Evolutionary conservation across 37 sponge, comb jelly and placozoan species (phyloP), one percentile per base, ranked within the genome.

Genomic region (Oscarella lobularis): DNA sequence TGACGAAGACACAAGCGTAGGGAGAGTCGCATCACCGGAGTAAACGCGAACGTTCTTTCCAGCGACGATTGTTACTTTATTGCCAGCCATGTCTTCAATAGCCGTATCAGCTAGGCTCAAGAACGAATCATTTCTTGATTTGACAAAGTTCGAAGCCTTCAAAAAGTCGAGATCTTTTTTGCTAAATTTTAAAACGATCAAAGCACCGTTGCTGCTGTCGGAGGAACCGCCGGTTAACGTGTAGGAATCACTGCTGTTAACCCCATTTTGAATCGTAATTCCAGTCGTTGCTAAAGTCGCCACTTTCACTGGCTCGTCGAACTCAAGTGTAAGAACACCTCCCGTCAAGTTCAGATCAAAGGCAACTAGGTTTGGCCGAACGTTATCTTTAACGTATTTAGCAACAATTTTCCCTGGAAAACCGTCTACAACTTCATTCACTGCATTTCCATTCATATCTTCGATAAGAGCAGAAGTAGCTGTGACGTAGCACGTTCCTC

Each of bases 281-380:
- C 76, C 81, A 2, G 75, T 83, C n/a, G 78, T 32, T 6, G 6
- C 3, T 38, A 89, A 82, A 1, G 69, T 33, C 9, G 71, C 66
- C 6, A 55, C 73, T 20, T 82, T 37, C 3, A 94, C 90, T 1
- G 85, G 85, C 41, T 94, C 95, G 74, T 87, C 80, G 82, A 94
- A 94, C 5, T 55, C 76, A 27, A 94, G 73, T 6, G 68, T 76
- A 3, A 94, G 73, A 0, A 70, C 55, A 27, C 83, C 68, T 3
- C 36, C 76, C 73, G 89, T 86, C 36, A 94, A 38, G 36, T 94
- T 85, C 41, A 94, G 77, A 40, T 84, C 82, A 74, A 94, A 94
- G 0, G 76, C 83, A 35, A 65, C 85, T 6, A 89, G 73, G 14
- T 80, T 78, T 1, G 90, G 90, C 30, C 36, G 29, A 35, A 77